Conservation (phyloP, 2,888 invertebrate genomes). For the Drosophila kokeensis region DNA sequence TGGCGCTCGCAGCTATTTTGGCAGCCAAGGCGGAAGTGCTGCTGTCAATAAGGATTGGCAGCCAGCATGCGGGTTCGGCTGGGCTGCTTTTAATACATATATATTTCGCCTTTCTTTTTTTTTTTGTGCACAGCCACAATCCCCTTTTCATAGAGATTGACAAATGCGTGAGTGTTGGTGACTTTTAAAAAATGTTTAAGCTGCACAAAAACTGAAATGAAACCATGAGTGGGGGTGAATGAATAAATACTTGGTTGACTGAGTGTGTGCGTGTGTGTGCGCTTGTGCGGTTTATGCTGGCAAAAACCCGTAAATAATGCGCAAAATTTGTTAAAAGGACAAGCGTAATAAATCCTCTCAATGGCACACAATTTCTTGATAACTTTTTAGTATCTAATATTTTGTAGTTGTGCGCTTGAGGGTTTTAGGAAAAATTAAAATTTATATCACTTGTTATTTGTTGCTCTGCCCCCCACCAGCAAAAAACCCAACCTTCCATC, state of each 20-base stretch:
- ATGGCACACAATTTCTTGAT: constrained; percentile 77
- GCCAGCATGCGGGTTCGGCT: constrained; percentile 47
- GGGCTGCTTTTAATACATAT: constrained; percentile 12
- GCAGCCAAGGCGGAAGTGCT: constrained; percentile 80
- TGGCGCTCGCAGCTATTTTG: constrained; percentile 79
- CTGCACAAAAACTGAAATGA: constrained; percentile 73
- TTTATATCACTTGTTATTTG: constrained; percentile 62
- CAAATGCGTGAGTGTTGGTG: constrained; percentile 80
- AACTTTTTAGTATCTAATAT: constrained; percentile 72
- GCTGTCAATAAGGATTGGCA: constrained; percentile 80
- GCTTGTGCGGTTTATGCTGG: constrained; percentile 35
- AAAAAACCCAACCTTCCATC: not conserved
- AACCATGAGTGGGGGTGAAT: constrained; percentile 38
- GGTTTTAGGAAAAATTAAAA: constrained; percentile 59
- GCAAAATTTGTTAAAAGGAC: constrained; percentile 80
- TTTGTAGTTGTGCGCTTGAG: constrained; percentile 41
- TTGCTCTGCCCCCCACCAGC: constrained; percentile 7
- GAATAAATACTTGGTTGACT: constrained; percentile 47
- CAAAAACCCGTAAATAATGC: constrained; percentile 73
- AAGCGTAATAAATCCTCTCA: constrained; percentile 78
- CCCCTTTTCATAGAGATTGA: constrained; percentile 73
- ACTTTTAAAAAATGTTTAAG: constrained; percentile 81
- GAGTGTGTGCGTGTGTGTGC: constrained; percentile 7
- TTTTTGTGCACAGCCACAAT: constrained; percentile 34
- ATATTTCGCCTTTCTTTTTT: constrained; percentile 4